Base-by-base conservation (phyloP, 2,113 vertebrate species). In the Petaurus breviceps region DNA sequence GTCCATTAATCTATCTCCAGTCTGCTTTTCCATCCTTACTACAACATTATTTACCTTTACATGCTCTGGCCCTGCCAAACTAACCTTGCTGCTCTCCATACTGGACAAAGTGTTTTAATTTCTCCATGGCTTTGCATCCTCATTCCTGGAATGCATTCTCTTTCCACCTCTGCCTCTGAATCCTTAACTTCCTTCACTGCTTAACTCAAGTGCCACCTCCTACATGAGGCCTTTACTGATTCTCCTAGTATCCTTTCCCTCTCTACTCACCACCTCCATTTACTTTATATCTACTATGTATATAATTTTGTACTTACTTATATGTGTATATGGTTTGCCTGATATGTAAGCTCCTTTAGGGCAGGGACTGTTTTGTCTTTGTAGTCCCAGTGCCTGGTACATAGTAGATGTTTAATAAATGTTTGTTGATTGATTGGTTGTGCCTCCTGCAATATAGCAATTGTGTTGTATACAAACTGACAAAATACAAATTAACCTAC, bases 381-480 rank as follows among this genome's bases (percentile, higher is more conserved):
- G 68, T 84, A 84, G 37, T 43, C n/a, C 68, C n/a, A 84, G n/a
- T 84, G 37, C 68, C n/a, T 23, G 68, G 16, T 77, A 43, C 37
- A 77, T 77, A 22, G 61, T 68, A n/a, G 68, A 84, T n/a, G 43
- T 84, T 84, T 84, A 84, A 84, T 84, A 84, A 84, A 84, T 84
- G n/a, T n/a, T 84, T 84, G 68, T 84, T 43, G n/a, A 43, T 84
- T 84, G n/a, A 43, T 84, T 77, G 61, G 37, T 77, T 43, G 16
- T 84, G 68, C 68, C n/a, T 84, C 68, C n/a, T 84, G 68, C n/a
- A 96, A 94, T 37, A 52, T 28, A 94, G 92, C 26, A 96, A 96
- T 51, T 90, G 93, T 43, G 95, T 96, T 94, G 61, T 49, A 31
- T 96, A 96, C 92, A 61, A 96, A 97, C 90, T 95, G 90, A 93